Conservation (phyloP, 2,888 invertebrate genomes). For the Trimorus sp. region DNA sequence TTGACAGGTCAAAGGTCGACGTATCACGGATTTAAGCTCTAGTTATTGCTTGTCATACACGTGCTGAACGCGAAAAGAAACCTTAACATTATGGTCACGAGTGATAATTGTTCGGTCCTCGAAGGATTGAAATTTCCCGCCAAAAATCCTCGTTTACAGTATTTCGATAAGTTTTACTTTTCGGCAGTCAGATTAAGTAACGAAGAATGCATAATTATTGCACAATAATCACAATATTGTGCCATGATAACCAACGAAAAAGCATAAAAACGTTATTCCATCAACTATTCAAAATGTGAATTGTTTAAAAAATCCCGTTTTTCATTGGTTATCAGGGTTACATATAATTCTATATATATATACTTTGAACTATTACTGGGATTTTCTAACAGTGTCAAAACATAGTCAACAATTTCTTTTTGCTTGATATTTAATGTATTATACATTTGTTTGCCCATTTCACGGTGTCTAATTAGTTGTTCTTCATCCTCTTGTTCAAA, state of each 20-base stretch:
- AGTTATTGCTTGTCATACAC: conserved; percentile 79
- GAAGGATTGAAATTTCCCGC: conserved; percentile 7
- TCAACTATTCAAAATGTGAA: not conserved
- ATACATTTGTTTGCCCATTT: not conserved
- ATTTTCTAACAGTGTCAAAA: not conserved
- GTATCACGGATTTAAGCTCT: conserved; percentile 79
- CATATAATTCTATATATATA: conserved; percentile 6
- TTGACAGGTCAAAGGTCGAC: conserved; percentile 63
- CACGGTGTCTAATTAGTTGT: not conserved
- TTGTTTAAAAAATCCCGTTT: not conserved
- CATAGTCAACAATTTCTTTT: not conserved
- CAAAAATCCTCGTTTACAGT: conserved; percentile 1
- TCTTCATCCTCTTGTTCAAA: not conserved
- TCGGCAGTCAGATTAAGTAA: conserved; percentile 24
- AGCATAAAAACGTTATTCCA: not conserved
- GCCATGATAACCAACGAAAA: conserved; percentile 1
- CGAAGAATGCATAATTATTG: conserved; percentile 24
- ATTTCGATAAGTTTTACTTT: conserved; percentile 5
- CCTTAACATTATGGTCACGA: conserved; percentile 31
- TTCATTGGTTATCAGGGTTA: conserved; percentile 8
- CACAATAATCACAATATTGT: conserved; percentile 27
- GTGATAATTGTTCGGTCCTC: not conserved
- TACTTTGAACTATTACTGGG: not conserved
- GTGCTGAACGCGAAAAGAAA: conserved; percentile 72
- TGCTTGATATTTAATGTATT: not conserved